These are phyloP conservation scores for Acanthurus leucopareius DNA, from an alignment of 2,797 vertebrate genomes.

Conservation along the genomic window DNA sequence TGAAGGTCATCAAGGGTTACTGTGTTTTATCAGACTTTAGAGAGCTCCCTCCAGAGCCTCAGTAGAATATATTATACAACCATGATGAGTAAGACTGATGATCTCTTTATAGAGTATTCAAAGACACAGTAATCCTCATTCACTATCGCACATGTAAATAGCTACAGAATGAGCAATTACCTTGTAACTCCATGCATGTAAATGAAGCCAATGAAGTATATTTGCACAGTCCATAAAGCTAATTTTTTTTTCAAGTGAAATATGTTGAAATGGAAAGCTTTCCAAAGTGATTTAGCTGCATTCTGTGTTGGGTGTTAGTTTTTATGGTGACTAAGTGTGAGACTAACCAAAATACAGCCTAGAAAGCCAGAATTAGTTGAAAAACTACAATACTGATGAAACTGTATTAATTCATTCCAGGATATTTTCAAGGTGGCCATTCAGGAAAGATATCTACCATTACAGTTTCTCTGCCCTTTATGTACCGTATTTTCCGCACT, in stretches of 20 bases:
- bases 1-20: not conserved
- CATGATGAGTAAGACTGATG: not conserved
- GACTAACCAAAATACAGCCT: not conserved
- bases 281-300: conserved; percentile 5
- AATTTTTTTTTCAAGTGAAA: conserved; percentile 17
- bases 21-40: not conserved
- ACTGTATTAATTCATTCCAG: conserved; percentile 4
- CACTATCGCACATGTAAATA: conserved; percentile 16
- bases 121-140: not conserved
- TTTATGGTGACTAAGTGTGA: not conserved
- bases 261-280: conserved; percentile 1
- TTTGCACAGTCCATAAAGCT: not conserved
- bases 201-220: not conserved
- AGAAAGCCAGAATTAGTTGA: not conserved
- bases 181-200: conserved; percentile 5
- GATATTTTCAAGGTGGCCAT: not conserved
- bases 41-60: not conserved
- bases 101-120: conserved; percentile 14
- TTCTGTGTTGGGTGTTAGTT: not conserved
- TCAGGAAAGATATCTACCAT: not conserved
- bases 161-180: not conserved
- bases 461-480: not conserved
- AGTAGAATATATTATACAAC: not conserved
- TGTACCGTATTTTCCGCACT: no score
- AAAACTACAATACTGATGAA: not conserved